Conservation (phyloP, 2,888 invertebrate genomes). For the Microchrysa polita region DNA sequence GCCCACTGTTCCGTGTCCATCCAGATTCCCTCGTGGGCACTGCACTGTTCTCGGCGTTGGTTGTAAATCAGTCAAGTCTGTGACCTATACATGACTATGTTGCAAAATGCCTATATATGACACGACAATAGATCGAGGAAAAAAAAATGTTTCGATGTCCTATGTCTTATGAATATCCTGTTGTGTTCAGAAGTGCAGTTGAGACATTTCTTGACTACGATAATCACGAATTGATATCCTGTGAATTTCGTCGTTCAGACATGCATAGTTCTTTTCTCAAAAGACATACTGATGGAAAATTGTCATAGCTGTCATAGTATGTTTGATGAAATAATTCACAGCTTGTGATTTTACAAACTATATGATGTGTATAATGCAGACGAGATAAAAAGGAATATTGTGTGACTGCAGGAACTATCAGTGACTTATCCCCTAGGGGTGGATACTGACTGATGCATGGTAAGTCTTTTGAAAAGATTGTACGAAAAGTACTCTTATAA, state of each 20-base stretch:
- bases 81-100: not conserved
- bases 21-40: constrained; percentile 24
- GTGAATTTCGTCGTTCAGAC: constrained; percentile 7
- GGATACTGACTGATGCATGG: too few relatives aligned
- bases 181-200: not conserved
- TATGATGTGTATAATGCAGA: too few relatives aligned
- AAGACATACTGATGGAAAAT: constrained; percentile 1
- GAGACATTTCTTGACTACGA: not conserved
- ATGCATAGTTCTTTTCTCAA: not conserved
- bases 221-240: constrained; percentile 30
- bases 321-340: constrained; percentile 33
- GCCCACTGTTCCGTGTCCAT: constrained; percentile 37
- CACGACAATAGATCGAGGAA: not conserved
- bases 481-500: too few relatives aligned
- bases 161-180: constrained; percentile 10
- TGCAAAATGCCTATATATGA: constrained; percentile 25
- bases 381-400: too few relatives aligned
- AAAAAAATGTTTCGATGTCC: not conserved
- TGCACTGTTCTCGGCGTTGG: not conserved
- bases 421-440: too few relatives aligned
- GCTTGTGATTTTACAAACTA: constrained; percentile 26
- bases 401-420: too few relatives aligned
- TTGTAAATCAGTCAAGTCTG: constrained; percentile 31
- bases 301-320: constrained; percentile 17
- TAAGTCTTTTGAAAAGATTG: too few relatives aligned